Evolutionary conservation across 2,888 invertebrate genomes (phyloP).

Genomic region (Trissoscelio sp.): DNA sequence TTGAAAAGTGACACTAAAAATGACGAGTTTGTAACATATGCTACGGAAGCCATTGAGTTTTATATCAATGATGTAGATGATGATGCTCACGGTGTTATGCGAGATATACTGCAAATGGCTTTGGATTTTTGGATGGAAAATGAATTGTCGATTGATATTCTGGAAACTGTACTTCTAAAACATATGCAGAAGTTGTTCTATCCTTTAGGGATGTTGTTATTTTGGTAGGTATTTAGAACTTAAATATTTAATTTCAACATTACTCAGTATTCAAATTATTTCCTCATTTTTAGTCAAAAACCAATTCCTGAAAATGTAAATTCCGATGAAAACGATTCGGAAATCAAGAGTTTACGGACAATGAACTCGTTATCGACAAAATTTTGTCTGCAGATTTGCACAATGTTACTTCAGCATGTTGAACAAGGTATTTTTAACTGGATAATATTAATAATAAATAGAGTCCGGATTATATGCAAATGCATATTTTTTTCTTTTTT

Average conservation of each 20-base stretch:
- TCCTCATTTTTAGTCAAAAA: conserved; percentile 73
- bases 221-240: conserved; percentile 76
- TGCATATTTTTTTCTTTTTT: too few relatives aligned
- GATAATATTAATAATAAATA: too few relatives aligned
- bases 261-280: too few relatives aligned
- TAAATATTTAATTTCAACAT: too few relatives aligned
- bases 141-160: conserved; percentile 83
- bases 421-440: conserved; percentile 78
- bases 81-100: conserved; percentile 76
- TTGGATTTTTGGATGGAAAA: conserved; percentile 84
- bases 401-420: conserved; percentile 78
- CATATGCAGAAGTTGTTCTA: conserved; percentile 84
- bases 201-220: conserved; percentile 80
- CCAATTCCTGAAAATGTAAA: conserved; percentile 71
- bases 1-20: conserved; percentile 37
- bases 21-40: conserved; percentile 65
- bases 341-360: conserved; percentile 71
- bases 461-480: too few relatives aligned
- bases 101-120: conserved; percentile 79
- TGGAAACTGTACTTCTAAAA: conserved; percentile 85
- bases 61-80: conserved; percentile 80
- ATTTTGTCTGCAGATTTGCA: conserved; percentile 80
- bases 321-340: conserved; percentile 72
- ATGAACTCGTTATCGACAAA: conserved; percentile 79
- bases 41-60: conserved; percentile 79